Evolutionary conservation across 2,797 vertebrate species (phyloP).

Genomic region (Lepilemur septentrionalis): DNA sequence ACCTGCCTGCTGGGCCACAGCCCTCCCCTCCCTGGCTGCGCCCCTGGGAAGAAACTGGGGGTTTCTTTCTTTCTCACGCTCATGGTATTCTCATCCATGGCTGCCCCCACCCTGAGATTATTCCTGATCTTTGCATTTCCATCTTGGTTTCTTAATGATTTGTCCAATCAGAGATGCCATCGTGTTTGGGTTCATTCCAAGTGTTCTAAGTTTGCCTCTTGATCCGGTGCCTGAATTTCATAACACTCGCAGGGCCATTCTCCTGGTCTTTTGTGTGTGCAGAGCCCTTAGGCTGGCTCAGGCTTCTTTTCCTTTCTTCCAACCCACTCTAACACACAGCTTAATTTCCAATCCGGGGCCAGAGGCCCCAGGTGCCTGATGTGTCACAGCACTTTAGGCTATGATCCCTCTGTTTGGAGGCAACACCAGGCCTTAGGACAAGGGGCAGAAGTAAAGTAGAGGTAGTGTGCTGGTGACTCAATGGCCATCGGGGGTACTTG

Average conservation of each 20-base stretch:
- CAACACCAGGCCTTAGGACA: neutral
- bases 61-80: neutral
- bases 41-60: neutral
- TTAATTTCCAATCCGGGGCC: constrained; percentile 16
- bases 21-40: neutral
- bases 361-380: neutral
- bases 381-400: neutral
- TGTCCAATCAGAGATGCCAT: neutral
- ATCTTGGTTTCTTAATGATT: constrained; percentile 7
- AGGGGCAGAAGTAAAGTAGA: neutral
- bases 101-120: neutral
- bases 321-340: neutral
- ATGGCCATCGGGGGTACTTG: neutral
- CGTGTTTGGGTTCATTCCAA: neutral
- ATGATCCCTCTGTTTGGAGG: neutral
- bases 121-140: neutral
- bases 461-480: neutral
- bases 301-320: neutral
- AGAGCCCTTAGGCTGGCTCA: neutral
- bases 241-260: neutral
- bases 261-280: constrained; percentile 18
- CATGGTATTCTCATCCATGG: neutral
- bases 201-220: neutral
- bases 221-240: neutral
- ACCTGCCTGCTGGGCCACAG: neutral